A percentile compares a stretch with the other conserved stretches of the same genome.
phyloP scores from a whole-genome alignment of 2,113 vertebrate species.

The Azemiops feae region DNA sequence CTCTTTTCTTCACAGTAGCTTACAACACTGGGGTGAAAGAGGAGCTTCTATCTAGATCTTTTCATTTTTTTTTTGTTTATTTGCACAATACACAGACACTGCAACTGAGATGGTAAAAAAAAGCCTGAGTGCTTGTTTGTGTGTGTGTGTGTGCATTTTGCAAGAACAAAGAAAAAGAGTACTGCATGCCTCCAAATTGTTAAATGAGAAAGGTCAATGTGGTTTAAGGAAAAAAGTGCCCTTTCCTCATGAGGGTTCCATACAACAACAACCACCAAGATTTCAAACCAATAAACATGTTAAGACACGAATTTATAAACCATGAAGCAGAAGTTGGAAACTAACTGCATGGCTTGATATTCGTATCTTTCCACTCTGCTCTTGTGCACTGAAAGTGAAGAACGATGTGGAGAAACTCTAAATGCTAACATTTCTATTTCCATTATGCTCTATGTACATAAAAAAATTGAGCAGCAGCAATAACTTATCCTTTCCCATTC shows the following conservation, averaged over 20 bases:
- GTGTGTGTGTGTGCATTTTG: background rate
- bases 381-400: background rate
- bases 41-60: background rate
- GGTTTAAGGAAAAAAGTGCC: background rate
- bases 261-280: background rate
- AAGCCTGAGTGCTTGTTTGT: background rate
- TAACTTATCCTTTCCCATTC: slow-evolving; percentile 7
- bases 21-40: background rate
- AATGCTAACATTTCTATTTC: background rate
- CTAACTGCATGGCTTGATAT: background rate
- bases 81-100: background rate
- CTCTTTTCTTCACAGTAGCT: background rate
- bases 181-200: background rate
- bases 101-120: background rate
- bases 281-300: background rate
- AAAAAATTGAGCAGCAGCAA: background rate
- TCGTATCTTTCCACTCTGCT: background rate
- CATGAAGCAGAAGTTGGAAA: background rate
- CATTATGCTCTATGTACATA: background rate
- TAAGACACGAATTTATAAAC: background rate
- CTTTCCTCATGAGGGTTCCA: background rate
- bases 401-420: slow-evolving; percentile 4
- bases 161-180: background rate
- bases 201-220: background rate
- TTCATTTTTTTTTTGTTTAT: background rate